A percentile compares a stretch with the other conserved stretches of the same genome.
These are phyloP conservation scores for Drosophila saltans DNA, from an alignment of 1,140 invertebrate genomes.

Conservation along the genomic window DNA sequence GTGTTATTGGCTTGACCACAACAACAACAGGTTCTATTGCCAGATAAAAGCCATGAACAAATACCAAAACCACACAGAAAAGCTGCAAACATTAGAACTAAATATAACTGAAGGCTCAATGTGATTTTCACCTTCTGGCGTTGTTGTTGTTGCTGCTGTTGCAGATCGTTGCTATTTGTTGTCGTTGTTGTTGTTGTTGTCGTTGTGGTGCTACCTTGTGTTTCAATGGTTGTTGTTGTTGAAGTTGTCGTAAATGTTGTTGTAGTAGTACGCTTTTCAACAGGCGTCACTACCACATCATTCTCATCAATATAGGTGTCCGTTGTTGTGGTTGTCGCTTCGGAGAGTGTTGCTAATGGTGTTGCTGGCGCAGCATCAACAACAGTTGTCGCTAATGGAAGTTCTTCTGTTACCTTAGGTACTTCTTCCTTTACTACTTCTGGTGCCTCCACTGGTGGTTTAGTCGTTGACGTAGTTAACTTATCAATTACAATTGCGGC, in stretches of 20 bases:
- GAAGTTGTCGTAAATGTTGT: constrained; percentile 58
- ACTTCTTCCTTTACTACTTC: constrained; percentile 11
- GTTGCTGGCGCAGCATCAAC: constrained; percentile 16
- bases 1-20: constrained; percentile 47
- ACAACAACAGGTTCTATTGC: constrained; percentile 56
- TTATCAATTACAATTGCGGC: constrained; percentile 63
- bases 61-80: constrained; percentile 83
- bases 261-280: constrained; percentile 49
- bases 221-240: constrained; percentile 58
- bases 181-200: constrained; percentile 65
- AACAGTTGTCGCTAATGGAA: constrained; percentile 16
- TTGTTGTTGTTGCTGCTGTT: constrained; percentile 50
- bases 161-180: constrained; percentile 58
- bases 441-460: constrained; percentile 40
- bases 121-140: constrained; percentile 83
- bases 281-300: constrained; percentile 12
- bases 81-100: constrained; percentile 82
- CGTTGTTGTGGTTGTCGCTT: constrained; percentile 33
- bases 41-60: constrained; percentile 82
- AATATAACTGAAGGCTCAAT: constrained; percentile 81
- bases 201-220: constrained; percentile 53
- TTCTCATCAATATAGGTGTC: constrained; percentile 23
- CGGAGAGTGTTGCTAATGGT: constrained; percentile 30
- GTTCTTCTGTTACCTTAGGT: constrained; percentile 23
- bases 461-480: constrained; percentile 47